Percentiles rank a stretch among this genome's conserved stretches.
Conservation (phyloP, 2,113 vertebrate genomes). For the Vombatus ursinus region DNA sequence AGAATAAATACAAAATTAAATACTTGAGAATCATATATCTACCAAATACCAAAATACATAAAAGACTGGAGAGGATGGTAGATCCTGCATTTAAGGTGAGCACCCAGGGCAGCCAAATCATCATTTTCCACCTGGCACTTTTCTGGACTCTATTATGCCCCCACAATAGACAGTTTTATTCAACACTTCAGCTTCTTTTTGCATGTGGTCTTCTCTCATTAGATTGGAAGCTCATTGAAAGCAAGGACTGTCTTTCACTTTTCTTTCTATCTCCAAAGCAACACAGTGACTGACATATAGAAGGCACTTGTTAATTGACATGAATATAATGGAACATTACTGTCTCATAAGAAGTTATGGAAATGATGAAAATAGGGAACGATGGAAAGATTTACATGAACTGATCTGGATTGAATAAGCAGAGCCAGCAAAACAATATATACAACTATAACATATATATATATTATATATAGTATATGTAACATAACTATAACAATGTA, state of each 20-base stretch:
- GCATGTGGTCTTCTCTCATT: not conserved
- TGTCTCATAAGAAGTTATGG: not conserved
- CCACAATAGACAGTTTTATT: not conserved
- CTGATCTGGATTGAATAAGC: not conserved
- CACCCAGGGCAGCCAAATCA: not conserved
- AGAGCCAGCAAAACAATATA: not conserved
- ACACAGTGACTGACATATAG: not conserved
- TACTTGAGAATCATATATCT: too few relatives aligned
- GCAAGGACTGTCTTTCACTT: not conserved
- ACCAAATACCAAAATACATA: not conserved
- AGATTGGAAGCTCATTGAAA: not conserved
- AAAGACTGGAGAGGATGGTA: not conserved
- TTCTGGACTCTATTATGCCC: too few relatives aligned
- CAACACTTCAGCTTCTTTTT: not conserved
- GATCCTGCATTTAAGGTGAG: not conserved
- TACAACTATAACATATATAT: not conserved
- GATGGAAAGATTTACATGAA: not conserved
- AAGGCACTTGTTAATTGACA: not conserved
- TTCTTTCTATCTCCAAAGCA: not conserved
- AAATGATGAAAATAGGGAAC: not conserved
- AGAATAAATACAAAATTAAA: not conserved
- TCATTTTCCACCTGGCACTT: not conserved
- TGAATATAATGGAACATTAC: not conserved
- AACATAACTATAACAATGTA: not conserved
- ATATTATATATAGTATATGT: too few relatives aligned